Conservation (phyloP, 2,888 invertebrate species). For the Meta bourneti region DNA sequence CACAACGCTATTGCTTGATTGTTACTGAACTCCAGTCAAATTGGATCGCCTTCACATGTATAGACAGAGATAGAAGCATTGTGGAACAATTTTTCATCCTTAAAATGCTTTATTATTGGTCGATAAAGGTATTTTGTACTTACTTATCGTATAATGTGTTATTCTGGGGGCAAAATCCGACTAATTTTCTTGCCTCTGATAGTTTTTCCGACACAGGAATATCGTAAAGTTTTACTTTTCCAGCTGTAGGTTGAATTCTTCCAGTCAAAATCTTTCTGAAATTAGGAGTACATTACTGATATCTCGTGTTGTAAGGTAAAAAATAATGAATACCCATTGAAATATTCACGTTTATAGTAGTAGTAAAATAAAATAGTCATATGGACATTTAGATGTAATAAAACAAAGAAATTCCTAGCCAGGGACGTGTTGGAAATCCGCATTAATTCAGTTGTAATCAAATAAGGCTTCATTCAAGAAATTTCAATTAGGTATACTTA, state of each 20-base stretch:
- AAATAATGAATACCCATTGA: no score
- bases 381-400: not conserved
- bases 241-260: constrained; percentile 77
- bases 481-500: no score
- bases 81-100: no score
- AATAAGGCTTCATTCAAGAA: no score
- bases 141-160: constrained; percentile 81
- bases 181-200: constrained; percentile 78
- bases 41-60: no score
- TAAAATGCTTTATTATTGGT: no score
- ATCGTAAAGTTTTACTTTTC: constrained; percentile 78
- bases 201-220: constrained; percentile 77
- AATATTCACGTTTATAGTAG: no score
- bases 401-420: not conserved
- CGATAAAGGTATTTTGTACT: constrained; percentile 42
- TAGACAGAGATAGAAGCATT: no score
- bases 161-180: constrained; percentile 82
- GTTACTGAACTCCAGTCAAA: no score
- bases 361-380: no score
- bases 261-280: constrained; percentile 78
- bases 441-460: no score
- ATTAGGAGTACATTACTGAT: constrained; percentile 1
- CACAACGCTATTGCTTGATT: no score
- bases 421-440: not conserved
- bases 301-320: not conserved